A percentile compares a stretch with the other conserved stretches of the same genome.
Conservation (phyloP, 2,888 invertebrate species). For the Sesamia inferens region DNA sequence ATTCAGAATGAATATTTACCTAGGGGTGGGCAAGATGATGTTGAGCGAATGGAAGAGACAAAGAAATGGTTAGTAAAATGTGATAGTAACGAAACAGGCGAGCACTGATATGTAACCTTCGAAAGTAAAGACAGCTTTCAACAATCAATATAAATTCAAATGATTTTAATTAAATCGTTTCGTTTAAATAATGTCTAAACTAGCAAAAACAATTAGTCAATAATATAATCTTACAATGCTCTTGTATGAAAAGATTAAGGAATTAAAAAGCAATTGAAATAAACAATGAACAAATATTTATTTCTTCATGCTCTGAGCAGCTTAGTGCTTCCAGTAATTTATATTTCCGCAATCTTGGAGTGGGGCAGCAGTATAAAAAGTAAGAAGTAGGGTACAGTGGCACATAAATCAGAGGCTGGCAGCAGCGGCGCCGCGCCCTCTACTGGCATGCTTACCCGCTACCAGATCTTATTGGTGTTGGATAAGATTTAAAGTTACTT, state of each 20-base stretch:
- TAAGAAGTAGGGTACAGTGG: conserved; percentile 63
- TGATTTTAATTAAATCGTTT: background rate
- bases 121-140: background rate
- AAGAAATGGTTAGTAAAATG: background rate
- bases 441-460: conserved; percentile 17
- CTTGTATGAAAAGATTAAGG: background rate
- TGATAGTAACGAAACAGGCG: background rate
- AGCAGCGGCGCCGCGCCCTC: conserved; percentile 46
- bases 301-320: background rate
- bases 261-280: background rate
- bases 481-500: background rate
- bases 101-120: background rate
- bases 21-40: conserved; percentile 37
- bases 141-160: background rate
- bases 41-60: conserved; percentile 21
- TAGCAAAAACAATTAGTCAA: too few species aligned
- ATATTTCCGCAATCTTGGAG: conserved; percentile 21
- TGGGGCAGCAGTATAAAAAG: conserved; percentile 63
- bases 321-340: conserved; percentile 39
- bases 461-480: conserved; percentile 4
- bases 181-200: background rate
- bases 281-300: background rate
- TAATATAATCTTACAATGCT: background rate
- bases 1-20: conserved; percentile 69
- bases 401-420: conserved; percentile 67